Conservation (phyloP, 2,888 invertebrate genomes). For the Lacanobia wlatinum region DNA sequence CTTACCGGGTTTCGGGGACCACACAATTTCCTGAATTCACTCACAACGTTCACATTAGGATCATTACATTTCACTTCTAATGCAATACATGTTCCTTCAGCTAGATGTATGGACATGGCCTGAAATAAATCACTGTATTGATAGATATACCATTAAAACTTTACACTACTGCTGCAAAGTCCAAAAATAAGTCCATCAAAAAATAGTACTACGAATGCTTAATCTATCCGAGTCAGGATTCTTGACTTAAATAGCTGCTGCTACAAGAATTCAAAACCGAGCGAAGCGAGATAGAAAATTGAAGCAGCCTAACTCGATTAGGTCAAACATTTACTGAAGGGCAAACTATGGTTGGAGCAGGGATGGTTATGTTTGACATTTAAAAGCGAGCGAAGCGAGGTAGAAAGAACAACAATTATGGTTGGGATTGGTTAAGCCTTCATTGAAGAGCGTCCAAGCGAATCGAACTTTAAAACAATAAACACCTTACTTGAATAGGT, state of each 20-base stretch:
- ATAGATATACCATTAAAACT: neutral
- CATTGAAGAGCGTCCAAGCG: too few species aligned
- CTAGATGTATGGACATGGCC: conserved; percentile 95
- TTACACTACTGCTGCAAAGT: neutral
- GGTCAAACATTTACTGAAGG: neutral
- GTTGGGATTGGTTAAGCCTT: too few species aligned
- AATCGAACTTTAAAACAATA: neutral
- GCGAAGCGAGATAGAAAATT: neutral
- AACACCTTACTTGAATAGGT: neutral
- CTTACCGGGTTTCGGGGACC: conserved; percentile 95
- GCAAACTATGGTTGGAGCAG: neutral
- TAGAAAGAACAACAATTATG: too few species aligned
- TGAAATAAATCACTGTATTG: conserved; percentile 74
- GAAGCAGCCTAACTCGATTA: neutral
- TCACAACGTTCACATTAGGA: conserved; percentile 89
- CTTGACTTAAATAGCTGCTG: neutral
- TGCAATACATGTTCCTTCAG: conserved; percentile 96
- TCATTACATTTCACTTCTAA: conserved; percentile 93
- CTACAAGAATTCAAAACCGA: too few species aligned
- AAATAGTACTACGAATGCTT: too few species aligned
- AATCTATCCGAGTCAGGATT: neutral
- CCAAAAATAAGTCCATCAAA: neutral
- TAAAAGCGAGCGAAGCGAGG: too few species aligned
- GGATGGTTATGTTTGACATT: too few species aligned
- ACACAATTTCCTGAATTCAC: conserved; percentile 95